Evolutionary conservation across 2,888 invertebrate genomes (phyloP).

Genomic region (Aromia moschata): DNA sequence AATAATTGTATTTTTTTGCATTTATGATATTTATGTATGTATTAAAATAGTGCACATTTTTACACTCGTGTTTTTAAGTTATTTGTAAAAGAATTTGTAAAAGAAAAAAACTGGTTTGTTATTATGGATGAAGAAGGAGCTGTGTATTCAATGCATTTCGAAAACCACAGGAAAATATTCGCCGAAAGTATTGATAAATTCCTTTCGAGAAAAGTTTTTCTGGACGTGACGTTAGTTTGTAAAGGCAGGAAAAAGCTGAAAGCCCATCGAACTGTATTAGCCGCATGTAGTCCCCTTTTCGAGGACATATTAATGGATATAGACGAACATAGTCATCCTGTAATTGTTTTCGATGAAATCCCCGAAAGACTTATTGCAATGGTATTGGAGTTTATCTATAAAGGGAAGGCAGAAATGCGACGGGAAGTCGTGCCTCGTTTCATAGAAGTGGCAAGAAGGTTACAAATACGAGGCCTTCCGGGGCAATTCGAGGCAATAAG

Average conservation of each 20-base stretch:
- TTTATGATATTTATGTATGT: too few species aligned
- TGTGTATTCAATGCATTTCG: not conserved
- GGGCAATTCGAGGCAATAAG: too few species aligned
- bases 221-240: slow-evolving; percentile 9
- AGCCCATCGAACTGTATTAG: slow-evolving; percentile 2
- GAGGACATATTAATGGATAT: not conserved
- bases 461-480: not conserved
- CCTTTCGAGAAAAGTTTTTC: not conserved
- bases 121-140: not conserved
- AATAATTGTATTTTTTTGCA: too few species aligned
- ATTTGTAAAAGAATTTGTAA: too few species aligned
- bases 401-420: not conserved
- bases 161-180: not conserved
- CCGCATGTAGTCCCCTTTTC: slow-evolving; percentile 5
- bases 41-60: too few species aligned
- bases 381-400: slow-evolving; percentile 3
- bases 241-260: not conserved
- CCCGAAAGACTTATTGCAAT: not conserved
- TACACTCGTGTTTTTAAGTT: too few species aligned
- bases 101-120: not conserved
- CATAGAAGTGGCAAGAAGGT: not conserved
- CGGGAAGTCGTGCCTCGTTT: not conserved
- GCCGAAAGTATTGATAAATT: not conserved
- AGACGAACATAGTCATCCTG: not conserved
- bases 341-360: slow-evolving; percentile 2